phyloP scores from a whole-genome alignment of 2,113 vertebrate genomes.

The Oostethus manadensis region DNA sequence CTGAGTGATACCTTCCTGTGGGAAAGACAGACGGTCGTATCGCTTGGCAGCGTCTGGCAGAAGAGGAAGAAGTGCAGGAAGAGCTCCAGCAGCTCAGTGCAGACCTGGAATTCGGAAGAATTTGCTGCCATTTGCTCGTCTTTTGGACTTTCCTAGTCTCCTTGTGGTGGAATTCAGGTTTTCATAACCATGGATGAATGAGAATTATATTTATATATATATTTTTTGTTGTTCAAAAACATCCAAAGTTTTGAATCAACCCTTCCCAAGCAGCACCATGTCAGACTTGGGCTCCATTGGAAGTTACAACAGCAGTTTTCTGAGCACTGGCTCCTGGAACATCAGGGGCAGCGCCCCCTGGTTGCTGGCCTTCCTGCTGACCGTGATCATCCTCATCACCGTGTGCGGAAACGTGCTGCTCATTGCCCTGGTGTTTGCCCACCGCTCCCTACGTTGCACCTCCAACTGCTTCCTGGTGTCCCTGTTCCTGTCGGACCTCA shows the following conservation, averaged over 20 bases:
- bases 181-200: constrained; percentile 9
- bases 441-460: constrained; percentile 88
- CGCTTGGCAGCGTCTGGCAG: constrained; percentile 7
- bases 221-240: not conserved
- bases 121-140: not conserved
- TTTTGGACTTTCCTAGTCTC: not conserved
- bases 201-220: not conserved
- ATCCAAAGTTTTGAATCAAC: not conserved
- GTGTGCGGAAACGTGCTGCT: constrained; percentile 81
- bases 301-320: constrained; percentile 52
- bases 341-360: constrained; percentile 78
- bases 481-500: constrained; percentile 91
- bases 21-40: constrained; percentile 17
- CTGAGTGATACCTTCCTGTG: constrained; percentile 37
- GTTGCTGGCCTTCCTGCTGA: constrained; percentile 78
- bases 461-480: constrained; percentile 97
- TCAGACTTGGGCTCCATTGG: constrained; percentile 40
- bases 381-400: constrained; percentile 85
- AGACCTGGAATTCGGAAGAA: constrained; percentile 33
- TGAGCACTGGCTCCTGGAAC: constrained; percentile 51
- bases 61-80: constrained; percentile 31
- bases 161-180: constrained; percentile 19
- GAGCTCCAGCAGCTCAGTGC: constrained; percentile 13
- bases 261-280: constrained; percentile 42
- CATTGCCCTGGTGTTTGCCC: constrained; percentile 85